These are phyloP conservation scores for Pholis gunnellus DNA, from an alignment of 2,113 vertebrate genomes.

Conservation along the genomic window DNA sequence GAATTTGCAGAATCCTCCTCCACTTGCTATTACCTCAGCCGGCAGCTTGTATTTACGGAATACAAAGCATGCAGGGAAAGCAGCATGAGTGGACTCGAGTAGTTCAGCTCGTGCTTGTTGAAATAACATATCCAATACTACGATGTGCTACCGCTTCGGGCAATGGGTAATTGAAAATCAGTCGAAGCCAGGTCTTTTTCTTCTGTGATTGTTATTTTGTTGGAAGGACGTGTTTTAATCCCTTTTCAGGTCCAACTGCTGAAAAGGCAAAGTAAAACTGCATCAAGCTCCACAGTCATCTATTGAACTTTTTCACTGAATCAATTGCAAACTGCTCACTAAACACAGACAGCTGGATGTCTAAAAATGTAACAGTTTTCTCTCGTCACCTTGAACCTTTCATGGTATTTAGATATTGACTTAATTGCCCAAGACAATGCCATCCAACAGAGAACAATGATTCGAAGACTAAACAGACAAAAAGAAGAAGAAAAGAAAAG, in stretches of 20 bases:
- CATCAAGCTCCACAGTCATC: neutral
- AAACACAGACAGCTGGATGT: neutral
- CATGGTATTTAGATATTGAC: neutral
- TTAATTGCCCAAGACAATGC: too few species aligned
- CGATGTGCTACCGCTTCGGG: constrained; percentile 31
- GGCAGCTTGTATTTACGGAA: constrained; percentile 53
- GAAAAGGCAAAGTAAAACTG: constrained; percentile 30
- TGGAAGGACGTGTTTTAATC: constrained; percentile 47
- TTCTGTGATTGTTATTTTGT: constrained; percentile 54
- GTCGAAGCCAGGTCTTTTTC: constrained; percentile 42
- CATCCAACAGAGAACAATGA: too few species aligned
- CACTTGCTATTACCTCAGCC: constrained; percentile 41
- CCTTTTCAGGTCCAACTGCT: constrained; percentile 13
- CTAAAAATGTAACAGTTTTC: neutral
- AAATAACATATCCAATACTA: constrained; percentile 51
- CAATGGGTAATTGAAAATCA: constrained; percentile 61
- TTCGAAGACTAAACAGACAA: neutral
- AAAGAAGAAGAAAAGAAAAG: neutral
- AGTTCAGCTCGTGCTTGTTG: constrained; percentile 39
- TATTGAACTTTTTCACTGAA: constrained; percentile 29
- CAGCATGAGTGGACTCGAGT: constrained; percentile 23
- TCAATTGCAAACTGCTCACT: neutral
- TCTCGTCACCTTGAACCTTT: neutral
- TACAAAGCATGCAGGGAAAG: constrained; percentile 35
- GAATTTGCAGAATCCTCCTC: constrained; percentile 34